Conservation (phyloP, 2,797 vertebrate genomes). For the Pagetopsis macropterus region DNA sequence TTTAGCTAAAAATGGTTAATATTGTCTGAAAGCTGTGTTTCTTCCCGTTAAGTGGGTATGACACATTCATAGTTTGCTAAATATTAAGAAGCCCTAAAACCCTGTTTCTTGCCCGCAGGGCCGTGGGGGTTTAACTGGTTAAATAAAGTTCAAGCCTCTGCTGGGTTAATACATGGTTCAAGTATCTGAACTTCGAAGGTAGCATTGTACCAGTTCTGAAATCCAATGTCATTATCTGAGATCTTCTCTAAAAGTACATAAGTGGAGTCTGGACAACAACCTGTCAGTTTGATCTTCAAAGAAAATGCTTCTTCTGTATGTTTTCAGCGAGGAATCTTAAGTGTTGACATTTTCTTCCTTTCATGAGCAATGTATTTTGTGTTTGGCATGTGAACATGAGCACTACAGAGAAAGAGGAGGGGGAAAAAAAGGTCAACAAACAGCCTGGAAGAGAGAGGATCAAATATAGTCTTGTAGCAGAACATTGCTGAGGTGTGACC, state of each 20-base stretch:
- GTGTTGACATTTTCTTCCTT: constrained; percentile 36
- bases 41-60: too few relatives aligned
- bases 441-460: constrained; percentile 37
- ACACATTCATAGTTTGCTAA: too few relatives aligned
- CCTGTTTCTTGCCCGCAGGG: too few relatives aligned
- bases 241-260: constrained; percentile 32
- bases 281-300: constrained; percentile 53
- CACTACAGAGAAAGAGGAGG: neutral
- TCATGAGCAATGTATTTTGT: constrained; percentile 38
- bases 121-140: too few relatives aligned
- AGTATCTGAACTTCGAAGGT: constrained; percentile 55
- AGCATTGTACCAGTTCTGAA: constrained; percentile 34
- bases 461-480: constrained; percentile 40
- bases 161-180: constrained; percentile 50
- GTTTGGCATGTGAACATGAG: constrained; percentile 47
- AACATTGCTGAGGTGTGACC: constrained; percentile 44
- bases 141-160: constrained; percentile 39
- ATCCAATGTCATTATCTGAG: constrained; percentile 47
- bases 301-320: constrained; percentile 1
- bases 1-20: too few relatives aligned
- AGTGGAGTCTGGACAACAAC: constrained; percentile 43
- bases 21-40: too few relatives aligned
- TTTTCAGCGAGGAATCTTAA: constrained; percentile 18
- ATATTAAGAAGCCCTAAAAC: too few relatives aligned
- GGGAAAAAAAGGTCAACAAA: constrained; percentile 43